Evolutionary conservation across 2,797 vertebrate species (phyloP).

Genomic region (Anas capensis): DNA sequence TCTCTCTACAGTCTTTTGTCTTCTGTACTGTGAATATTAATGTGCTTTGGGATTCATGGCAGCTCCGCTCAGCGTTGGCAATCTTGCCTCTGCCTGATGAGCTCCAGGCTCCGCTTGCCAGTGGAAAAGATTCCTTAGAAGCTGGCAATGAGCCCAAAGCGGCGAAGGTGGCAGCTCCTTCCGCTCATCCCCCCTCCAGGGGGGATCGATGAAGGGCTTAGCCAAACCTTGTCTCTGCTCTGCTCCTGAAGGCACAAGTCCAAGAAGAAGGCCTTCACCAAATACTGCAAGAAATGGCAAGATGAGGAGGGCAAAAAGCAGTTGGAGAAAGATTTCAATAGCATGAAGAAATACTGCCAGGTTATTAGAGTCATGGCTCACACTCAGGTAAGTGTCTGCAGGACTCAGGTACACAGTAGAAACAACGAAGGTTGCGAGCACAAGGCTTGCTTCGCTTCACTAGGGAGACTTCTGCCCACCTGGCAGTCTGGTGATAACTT

Average conservation of each 20-base stretch:
- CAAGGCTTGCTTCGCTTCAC: neutral
- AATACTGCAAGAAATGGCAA: slow-evolving; percentile 99
- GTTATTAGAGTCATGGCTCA: slow-evolving; percentile 92
- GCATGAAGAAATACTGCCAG: slow-evolving; percentile 99
- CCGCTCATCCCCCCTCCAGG: slow-evolving; percentile 82
- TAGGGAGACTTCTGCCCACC: neutral
- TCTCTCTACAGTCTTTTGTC: slow-evolving; percentile 45
- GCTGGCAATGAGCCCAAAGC: slow-evolving; percentile 90
- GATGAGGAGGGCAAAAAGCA: slow-evolving; percentile 98
- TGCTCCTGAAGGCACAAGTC: slow-evolving; percentile 94
- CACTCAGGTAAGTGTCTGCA: slow-evolving; percentile 88
- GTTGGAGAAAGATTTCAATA: slow-evolving; percentile 93
- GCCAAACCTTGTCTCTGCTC: slow-evolving; percentile 79
- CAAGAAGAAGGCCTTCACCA: slow-evolving; percentile 99
- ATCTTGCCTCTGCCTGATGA: slow-evolving; percentile 88
- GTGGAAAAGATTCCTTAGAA: slow-evolving; percentile 94
- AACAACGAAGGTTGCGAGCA: neutral
- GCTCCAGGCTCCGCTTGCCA: slow-evolving; percentile 96
- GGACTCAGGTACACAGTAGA: neutral
- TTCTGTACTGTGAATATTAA: slow-evolving; percentile 53
- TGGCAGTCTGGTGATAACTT: neutral
- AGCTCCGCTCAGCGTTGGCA: slow-evolving; percentile 93
- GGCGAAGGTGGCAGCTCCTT: slow-evolving; percentile 80
- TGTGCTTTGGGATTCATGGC: slow-evolving; percentile 73
- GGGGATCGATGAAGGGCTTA: slow-evolving; percentile 87